phyloP scores from a whole-genome alignment of 2,113 vertebrate genomes.

The Tychaedon coryphoeus region DNA sequence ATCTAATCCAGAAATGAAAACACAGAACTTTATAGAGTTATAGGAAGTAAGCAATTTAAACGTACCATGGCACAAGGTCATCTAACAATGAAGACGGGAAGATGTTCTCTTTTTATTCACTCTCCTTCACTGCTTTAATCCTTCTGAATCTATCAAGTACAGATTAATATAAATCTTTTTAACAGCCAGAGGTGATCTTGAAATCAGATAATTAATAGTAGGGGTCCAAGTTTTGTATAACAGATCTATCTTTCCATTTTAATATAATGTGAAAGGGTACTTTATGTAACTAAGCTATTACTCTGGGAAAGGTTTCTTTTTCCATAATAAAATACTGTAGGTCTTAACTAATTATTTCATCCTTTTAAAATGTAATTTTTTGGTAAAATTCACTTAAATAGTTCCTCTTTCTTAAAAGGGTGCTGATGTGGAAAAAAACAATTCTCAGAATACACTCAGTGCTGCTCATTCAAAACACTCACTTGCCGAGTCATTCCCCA shows the following conservation, averaged over 20 bases:
- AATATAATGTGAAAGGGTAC: conserved; percentile 57
- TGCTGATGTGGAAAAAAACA: conserved; percentile 42
- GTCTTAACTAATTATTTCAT: conserved; percentile 68
- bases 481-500: not conserved
- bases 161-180: conserved; percentile 71
- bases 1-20: conserved; percentile 84
- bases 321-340: conserved; percentile 56
- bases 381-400: conserved; percentile 33
- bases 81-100: conserved; percentile 70
- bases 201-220: conserved; percentile 73
- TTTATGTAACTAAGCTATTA: conserved; percentile 18
- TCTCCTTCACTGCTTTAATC: conserved; percentile 56
- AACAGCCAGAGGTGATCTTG: conserved; percentile 68
- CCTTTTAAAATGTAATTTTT: conserved; percentile 56
- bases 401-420: conserved; percentile 58
- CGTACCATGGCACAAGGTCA: conserved; percentile 76
- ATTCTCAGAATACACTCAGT: conserved; percentile 16
- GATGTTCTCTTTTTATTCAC: conserved; percentile 67
- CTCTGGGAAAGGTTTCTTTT: conserved; percentile 38
- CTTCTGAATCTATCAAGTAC: conserved; percentile 57
- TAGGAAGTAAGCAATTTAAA: conserved; percentile 85
- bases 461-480: conserved; percentile 12
- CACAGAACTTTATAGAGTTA: conserved; percentile 83
- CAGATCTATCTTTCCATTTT: conserved; percentile 46
- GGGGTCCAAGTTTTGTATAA: conserved; percentile 39